Evolutionary conservation across 1,140 invertebrate species (phyloP), one percentile per base, ranked within the genome.

Genomic region (Drosophila bifasciata): DNA sequence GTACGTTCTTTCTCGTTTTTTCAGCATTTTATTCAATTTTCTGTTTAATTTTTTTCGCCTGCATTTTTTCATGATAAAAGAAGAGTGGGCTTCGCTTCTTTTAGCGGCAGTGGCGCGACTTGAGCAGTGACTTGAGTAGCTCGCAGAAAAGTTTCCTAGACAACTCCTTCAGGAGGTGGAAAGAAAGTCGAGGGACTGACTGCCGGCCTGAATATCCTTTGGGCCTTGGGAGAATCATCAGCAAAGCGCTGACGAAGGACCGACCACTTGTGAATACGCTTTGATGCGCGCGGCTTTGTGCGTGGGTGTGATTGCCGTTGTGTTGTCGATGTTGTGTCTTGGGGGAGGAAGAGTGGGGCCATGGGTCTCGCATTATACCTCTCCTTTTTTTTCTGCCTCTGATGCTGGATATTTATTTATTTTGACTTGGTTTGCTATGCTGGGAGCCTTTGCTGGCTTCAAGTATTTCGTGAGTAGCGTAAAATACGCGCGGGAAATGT

Each of bases 101-200:
- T 63, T 76, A 63, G 70, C 74, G 41, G 52, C 45, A 56, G 44
- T 56, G 75, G 67, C 55, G 64, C 63, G 86, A 78, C 81, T 86
- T 75, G 61, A 86, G 77, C 83, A 72, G 73, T 67, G 80, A 85
- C 80, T 85, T 85, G 80, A 85, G 80, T 70, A 85, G 83, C 84
- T 88, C 44, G 84, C 75, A 63, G 86, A 74, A 85, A 89, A 89
- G 86, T 89, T 89, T 85, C 86, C 86, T 81, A 89, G 86, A 89
- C 86, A 89, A 89, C 86, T 89, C 80, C 86, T 89, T 85, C 88
- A 86, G 81, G 79, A 58, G 58, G 63, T 48, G 53, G 40, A 48
- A 40, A 48, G 43, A 17, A 51, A 58, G 68, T 69, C 71, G 78
- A 71, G 85, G 78, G 78, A 89, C 83, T 88, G 68, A n/a, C n/a